These are phyloP conservation scores for Puffinus mauretanicus DNA, from an alignment of 2,113 vertebrate species.

Conservation along the genomic window DNA sequence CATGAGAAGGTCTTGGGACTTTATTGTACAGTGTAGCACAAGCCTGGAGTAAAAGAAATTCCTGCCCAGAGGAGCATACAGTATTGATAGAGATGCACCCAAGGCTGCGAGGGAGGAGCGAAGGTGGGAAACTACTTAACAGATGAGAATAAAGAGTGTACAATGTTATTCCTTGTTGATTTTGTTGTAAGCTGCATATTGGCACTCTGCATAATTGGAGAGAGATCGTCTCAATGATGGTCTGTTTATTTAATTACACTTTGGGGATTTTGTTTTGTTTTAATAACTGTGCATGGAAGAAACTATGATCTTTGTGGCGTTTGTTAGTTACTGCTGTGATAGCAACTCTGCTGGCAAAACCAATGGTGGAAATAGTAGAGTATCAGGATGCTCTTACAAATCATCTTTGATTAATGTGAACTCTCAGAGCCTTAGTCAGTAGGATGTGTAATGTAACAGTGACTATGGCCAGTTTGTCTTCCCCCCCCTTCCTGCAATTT, in stretches of 20 bases:
- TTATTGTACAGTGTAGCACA: neutral
- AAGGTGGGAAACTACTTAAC: neutral
- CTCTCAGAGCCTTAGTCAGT: neutral
- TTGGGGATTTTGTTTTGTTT: neutral
- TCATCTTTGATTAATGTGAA: neutral
- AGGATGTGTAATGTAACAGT: neutral
- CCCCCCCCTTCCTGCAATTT: neutral
- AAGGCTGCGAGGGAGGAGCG: accelerated
- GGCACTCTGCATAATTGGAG: neutral
- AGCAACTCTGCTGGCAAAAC: neutral
- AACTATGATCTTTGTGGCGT: neutral
- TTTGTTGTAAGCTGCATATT: neutral
- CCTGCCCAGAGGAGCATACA: neutral
- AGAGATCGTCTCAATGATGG: neutral
- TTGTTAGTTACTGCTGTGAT: neutral
- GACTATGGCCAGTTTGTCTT: neutral
- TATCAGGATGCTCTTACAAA: neutral
- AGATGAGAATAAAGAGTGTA: neutral
- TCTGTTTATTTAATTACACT: neutral
- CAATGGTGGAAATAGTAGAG: neutral
- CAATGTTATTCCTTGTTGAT: neutral
- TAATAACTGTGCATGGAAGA: neutral
- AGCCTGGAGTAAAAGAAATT: neutral
- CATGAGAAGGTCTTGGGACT: neutral
- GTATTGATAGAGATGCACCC: neutral